A percentile compares a stretch with the other conserved stretches of the same genome.
Conservation (phyloP, 2,888 invertebrate genomes). For the Nemapogon koenigi region DNA sequence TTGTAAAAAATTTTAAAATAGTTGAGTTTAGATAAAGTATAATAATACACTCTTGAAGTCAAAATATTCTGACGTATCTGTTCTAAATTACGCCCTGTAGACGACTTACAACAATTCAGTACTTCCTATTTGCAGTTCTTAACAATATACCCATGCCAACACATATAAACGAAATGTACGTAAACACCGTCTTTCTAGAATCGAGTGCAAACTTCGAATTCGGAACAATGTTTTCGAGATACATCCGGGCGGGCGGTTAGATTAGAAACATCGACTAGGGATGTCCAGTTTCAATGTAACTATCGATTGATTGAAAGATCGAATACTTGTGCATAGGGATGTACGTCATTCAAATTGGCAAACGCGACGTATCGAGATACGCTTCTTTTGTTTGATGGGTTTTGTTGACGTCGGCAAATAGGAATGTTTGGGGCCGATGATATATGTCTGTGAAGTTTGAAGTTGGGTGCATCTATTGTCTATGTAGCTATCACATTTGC, state of each 20-base stretch:
- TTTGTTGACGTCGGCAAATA: slow-evolving; percentile 1
- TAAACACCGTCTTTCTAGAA: slow-evolving; percentile 10
- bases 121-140: too few species aligned
- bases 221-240: slow-evolving; percentile 35
- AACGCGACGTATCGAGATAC: slow-evolving; percentile 1
- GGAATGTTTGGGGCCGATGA: slow-evolving; percentile 8
- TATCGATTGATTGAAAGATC: slow-evolving; percentile 17
- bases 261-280: slow-evolving; percentile 18
- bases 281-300: slow-evolving; percentile 13
- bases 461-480: too few species aligned
- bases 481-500: too few species aligned
- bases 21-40: too few species aligned
- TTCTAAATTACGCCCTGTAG: too few species aligned
- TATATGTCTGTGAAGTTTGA: too few species aligned
- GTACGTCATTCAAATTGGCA: background rate
- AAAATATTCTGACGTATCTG: slow-evolving; percentile 1
- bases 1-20: too few species aligned
- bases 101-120: too few species aligned
- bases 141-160: too few species aligned
- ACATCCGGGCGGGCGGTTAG: slow-evolving; percentile 14
- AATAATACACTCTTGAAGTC: too few species aligned
- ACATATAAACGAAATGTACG: background rate
- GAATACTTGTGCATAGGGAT: slow-evolving; percentile 11
- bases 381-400: slow-evolving; percentile 1
- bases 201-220: slow-evolving; percentile 7